These are phyloP conservation scores for Microctenopoma steveboyesi DNA, from an alignment of 2,797 vertebrate species.

Conservation along the genomic window DNA sequence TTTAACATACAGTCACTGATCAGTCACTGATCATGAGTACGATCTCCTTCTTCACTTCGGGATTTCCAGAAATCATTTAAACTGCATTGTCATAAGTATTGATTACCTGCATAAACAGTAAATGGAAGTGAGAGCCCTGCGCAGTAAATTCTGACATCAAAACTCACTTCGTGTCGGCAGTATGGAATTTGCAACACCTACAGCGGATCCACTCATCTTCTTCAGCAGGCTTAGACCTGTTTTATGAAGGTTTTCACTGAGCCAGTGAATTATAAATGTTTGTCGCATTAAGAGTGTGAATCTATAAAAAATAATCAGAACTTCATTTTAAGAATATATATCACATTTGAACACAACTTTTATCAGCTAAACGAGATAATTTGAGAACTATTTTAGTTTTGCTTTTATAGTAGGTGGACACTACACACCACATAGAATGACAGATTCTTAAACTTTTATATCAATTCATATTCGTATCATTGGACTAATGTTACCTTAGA, in stretches of 20 bases:
- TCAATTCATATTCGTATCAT: too few species aligned
- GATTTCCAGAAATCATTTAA: neutral
- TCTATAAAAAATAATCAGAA: neutral
- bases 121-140: neutral
- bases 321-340: too few species aligned
- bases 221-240: slow-evolving; percentile 33
- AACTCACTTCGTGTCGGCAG: neutral
- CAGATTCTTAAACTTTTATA: too few species aligned
- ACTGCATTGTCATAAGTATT: neutral
- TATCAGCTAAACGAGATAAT: too few species aligned
- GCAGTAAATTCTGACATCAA: neutral
- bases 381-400: too few species aligned
- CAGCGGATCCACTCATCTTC: slow-evolving; percentile 3
- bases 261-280: neutral
- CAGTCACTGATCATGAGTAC: neutral
- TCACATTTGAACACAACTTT: too few species aligned
- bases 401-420: too few species aligned
- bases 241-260: neutral
- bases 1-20: neutral
- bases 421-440: too few species aligned
- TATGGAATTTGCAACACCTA: slow-evolving; percentile 17
- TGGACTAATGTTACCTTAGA: too few species aligned
- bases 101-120: neutral
- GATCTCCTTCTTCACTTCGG: neutral
- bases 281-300: neutral